Evolutionary conservation across 2,888 invertebrate species (phyloP).

Genomic region (Pachymerium ferrugineum): DNA sequence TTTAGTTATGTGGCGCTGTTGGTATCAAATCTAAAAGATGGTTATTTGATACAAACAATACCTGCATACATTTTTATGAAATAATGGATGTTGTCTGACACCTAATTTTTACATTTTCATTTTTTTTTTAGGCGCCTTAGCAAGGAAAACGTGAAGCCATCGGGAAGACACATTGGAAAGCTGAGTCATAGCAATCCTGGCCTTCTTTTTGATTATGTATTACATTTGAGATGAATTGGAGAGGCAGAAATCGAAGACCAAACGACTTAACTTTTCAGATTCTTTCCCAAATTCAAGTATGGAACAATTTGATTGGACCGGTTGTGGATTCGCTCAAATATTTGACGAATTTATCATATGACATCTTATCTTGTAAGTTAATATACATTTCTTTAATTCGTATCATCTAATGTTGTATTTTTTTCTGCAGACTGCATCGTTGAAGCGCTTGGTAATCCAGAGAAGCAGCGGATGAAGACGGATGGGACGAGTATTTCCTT

Average conservation of each 20-base stretch:
- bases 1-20: not conserved
- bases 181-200: constrained; percentile 93
- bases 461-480: constrained; percentile 66
- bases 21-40: too few species aligned
- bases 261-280: constrained; percentile 50
- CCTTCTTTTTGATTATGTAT: constrained; percentile 91
- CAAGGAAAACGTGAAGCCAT: constrained; percentile 96
- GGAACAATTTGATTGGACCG: constrained; percentile 89
- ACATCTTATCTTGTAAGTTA: constrained; percentile 74
- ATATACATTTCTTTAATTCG: not conserved
- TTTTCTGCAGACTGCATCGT: constrained; percentile 66
- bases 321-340: constrained; percentile 97
- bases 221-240: constrained; percentile 42
- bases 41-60: too few species aligned
- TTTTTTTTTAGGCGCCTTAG: constrained; percentile 56
- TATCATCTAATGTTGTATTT: too few species aligned
- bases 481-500: constrained; percentile 86
- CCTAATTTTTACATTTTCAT: too few species aligned
- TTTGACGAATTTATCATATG: constrained; percentile 88
- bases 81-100: too few species aligned
- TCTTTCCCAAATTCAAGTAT: constrained; percentile 77
- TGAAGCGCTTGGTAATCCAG: constrained; percentile 76
- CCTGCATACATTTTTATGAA: too few species aligned
- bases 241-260: not conserved
- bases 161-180: constrained; percentile 93